Evolutionary conservation across 2,113 vertebrate species (phyloP), one percentile per base, ranked within the genome.

Genomic region (Cromileptes altivelis): DNA sequence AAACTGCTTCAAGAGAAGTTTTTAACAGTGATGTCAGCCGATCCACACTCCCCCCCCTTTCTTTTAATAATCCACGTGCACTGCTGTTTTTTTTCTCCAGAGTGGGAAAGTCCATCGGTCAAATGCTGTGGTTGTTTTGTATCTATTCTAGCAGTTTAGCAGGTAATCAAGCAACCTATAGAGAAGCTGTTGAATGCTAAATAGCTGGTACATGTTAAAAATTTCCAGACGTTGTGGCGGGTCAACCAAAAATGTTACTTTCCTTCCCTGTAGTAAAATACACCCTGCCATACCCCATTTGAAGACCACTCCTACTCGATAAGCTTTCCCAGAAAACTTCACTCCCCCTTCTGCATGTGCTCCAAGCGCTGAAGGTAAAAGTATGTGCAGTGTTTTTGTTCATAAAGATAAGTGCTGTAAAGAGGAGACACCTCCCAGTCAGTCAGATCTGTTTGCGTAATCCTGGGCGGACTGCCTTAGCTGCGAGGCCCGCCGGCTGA

Each of bases 381-480:
- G 72, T 78, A 72, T 81, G 75, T 74, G 69, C 65, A 62, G 85
- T 70, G 60, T 70, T 78, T 81, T 78, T 77, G 27, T n/a, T 71
- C 75, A 71, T 61, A 75, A 57, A 85, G 70, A 75, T 58, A 78
- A 45, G 80, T 56, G 68, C 83, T 75, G 82, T 68, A 68, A 87
- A 68, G n/a, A 19, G 56, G 72, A 63, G 81, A 90, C 87, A 70
- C 88, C 76, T 77, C 85, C 78, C 84, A 78, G n/a, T 61, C 64
- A 70, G 73, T 53, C 90, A 68, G 85, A 90, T 86, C 85, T 40
- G 75, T 83, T 93, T 94, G 91, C 74, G 82, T 88, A 94, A 95
- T 92, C 37, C 80, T 93, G 92, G 94, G 95, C 87, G 93, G 92
- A 84, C 80, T 87, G 89, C 82, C 84, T 86, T 71, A 68, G 75